Percentiles rank a stretch among this genome's conserved stretches.
These are phyloP conservation scores for Thumatha senex DNA, from an alignment of 2,888 invertebrate species.

Conservation along the genomic window DNA sequence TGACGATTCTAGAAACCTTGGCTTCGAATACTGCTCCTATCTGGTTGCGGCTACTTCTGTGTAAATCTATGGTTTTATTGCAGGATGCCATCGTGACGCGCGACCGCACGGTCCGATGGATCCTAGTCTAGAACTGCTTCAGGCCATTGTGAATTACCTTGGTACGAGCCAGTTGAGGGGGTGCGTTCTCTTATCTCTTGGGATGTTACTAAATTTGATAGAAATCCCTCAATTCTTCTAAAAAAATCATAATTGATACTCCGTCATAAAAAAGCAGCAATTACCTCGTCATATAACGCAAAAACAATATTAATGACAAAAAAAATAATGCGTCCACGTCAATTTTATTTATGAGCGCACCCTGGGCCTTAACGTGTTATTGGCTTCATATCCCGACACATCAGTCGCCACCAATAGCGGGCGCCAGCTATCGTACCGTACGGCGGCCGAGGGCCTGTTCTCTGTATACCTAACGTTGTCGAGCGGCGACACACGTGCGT, in stretches of 20 bases:
- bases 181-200: constrained; percentile 29
- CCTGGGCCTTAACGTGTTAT: constrained; percentile 6
- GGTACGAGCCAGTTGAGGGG: constrained; percentile 13
- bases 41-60: constrained; percentile 54
- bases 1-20: constrained; percentile 41
- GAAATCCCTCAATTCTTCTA: constrained; percentile 14
- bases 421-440: neutral
- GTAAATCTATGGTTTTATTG: constrained; percentile 45
- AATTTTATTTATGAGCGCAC: constrained; percentile 2
- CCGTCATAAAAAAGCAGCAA: constrained; percentile 27
- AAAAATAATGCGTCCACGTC: neutral
- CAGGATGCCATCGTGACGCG: constrained; percentile 33
- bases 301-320: neutral
- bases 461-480: constrained; percentile 41
- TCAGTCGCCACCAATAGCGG: neutral
- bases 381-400: constrained; percentile 3
- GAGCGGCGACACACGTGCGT: constrained; percentile 63
- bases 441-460: constrained; percentile 3
- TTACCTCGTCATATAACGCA: neutral
- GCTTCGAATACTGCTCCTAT: constrained; percentile 47
- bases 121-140: constrained; percentile 19
- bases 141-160: constrained; percentile 14
- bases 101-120: constrained; percentile 26
- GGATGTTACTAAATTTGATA: constrained; percentile 13
- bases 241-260: constrained; percentile 21